Evolutionary conservation across 2,113 vertebrate genomes (phyloP), one percentile per base, ranked within the genome.

Genomic region (Hydropotes inermis): DNA sequence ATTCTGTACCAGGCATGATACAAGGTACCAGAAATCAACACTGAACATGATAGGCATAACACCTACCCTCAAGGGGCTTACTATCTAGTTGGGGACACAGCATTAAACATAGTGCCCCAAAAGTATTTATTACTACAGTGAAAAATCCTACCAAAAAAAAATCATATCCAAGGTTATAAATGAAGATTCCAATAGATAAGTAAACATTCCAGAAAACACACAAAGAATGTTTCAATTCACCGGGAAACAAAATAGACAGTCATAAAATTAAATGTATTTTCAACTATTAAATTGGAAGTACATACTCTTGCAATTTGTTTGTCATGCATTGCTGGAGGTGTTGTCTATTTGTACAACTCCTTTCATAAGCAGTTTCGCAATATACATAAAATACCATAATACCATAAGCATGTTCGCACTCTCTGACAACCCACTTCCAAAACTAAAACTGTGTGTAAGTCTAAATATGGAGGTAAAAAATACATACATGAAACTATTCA

Each of bases 191-290:
- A n/a, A 3, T 79, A 58, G 8, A 33, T 52, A 74, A 39, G n/a
- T 70, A 70, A 57, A 70, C 45, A 50, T 19, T 6, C 30, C 11
- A 96, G 87, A 87, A 8, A 81, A 6, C 2, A 27, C 43, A 36
- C 23, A 6, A 30, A 81, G 70, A 91, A 87, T 45, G 1, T 9
- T 27, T 21, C 27, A 9, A 13, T 84, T 96, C 17, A 79, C 14
- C n/a, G 67, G 14, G 54, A 81, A 87, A 58, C 14, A 30, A 64
- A 86, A 50, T 91, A 45, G 23, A 84, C 78, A 84, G 67, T 87
- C 95, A 94, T 57, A 5, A 84, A 12, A 67, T 67, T 45, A 87
- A 79, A 61, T 95, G 45, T 52, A 74, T 83, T 74, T 93, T 85
- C 19, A 89, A 10, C n/a, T 87, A 85, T 67, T 89, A 90, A 43